These are phyloP conservation scores for Carabus problematicus DNA, from an alignment of 2,888 invertebrate genomes.

Conservation along the genomic window DNA sequence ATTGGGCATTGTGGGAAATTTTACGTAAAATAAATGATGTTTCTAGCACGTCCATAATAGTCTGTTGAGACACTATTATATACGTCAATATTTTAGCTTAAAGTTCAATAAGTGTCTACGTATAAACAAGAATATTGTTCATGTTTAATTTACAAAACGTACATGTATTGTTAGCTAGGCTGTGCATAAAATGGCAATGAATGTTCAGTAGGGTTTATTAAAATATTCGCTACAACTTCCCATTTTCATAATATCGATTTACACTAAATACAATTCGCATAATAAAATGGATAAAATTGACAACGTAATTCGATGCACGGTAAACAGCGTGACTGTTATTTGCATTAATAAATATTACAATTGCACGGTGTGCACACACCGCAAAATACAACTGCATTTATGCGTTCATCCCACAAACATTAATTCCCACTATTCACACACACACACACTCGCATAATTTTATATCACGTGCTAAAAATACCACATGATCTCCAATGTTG, in stretches of 20 bases:
- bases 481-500: slow-evolving; percentile 3
- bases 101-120: too few relatives aligned
- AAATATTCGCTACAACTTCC: too few relatives aligned
- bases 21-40: too few relatives aligned
- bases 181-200: too few relatives aligned
- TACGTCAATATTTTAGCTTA: too few relatives aligned
- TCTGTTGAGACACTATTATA: too few relatives aligned
- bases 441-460: neutral
- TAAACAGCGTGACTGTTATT: slow-evolving; percentile 34
- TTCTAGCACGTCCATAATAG: too few relatives aligned
- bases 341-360: slow-evolving; percentile 39
- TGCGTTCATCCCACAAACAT: slow-evolving; percentile 18
- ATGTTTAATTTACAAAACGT: too few relatives aligned
- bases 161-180: too few relatives aligned
- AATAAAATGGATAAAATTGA: slow-evolving; percentile 38
- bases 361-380: slow-evolving; percentile 26
- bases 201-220: too few relatives aligned
- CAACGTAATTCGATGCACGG: slow-evolving; percentile 33
- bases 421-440: slow-evolving; percentile 16
- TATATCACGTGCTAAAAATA: slow-evolving; percentile 2
- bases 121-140: too few relatives aligned
- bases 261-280: slow-evolving; percentile 36
- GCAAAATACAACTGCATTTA: slow-evolving; percentile 35
- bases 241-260: slow-evolving; percentile 24
- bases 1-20: too few relatives aligned